These are phyloP conservation scores for Petrosia ficiformis DNA, from an alignment of 37 sponge, comb jelly and placozoan genomes.

Conservation along the genomic window DNA sequence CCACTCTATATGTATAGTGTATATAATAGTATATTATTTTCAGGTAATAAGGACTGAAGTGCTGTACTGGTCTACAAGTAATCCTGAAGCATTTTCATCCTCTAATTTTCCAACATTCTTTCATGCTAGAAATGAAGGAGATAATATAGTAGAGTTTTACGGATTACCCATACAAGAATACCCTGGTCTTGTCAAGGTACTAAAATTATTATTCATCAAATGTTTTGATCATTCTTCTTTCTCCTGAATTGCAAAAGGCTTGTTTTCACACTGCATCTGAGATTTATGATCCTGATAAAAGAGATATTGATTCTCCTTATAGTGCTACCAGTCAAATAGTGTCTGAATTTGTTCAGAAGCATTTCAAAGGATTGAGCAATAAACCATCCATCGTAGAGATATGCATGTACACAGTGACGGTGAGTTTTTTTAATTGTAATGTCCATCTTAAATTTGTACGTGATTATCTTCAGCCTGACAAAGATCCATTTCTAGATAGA, in stretches of 20 bases:
- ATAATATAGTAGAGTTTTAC: conserved; percentile 13
- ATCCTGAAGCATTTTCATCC: conserved; percentile 20
- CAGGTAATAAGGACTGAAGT: conserved; percentile 47
- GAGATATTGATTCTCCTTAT: neutral
- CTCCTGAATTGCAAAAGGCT: too few species aligned
- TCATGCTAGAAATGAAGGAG: neutral
- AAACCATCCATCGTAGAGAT: neutral
- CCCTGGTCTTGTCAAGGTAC: conserved; percentile 82
- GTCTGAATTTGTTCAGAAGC: neutral
- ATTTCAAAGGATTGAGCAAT: neutral
- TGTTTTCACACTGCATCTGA: too few species aligned
- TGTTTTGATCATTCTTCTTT: too few species aligned
- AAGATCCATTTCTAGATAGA: neutral
- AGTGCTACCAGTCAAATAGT: neutral
- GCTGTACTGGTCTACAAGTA: conserved; percentile 57
- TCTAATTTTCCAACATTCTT: conserved; percentile 57
- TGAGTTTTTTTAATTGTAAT: neutral
- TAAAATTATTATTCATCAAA: too few species aligned
- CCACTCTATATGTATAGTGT: too few species aligned
- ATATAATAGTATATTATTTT: neutral
- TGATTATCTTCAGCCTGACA: neutral
- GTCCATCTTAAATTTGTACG: too few species aligned
- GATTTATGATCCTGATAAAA: neutral
- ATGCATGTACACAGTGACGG: neutral
- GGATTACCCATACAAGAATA: conserved; percentile 78